These are phyloP conservation scores for Liolophura sinensis DNA, from an alignment of 1,140 invertebrate species.

Conservation along the genomic window DNA sequence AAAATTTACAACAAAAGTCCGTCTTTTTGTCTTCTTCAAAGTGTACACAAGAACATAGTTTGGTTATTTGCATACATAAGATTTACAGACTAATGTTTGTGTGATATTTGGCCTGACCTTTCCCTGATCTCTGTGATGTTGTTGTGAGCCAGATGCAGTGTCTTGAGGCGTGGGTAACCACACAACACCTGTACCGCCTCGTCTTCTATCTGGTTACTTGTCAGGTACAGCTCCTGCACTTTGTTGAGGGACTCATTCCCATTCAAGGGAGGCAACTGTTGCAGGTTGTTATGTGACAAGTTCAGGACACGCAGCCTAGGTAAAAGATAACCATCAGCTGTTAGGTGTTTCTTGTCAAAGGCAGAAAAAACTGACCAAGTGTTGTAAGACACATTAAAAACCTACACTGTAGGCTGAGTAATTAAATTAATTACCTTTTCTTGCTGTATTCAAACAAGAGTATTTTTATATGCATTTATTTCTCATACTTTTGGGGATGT, in stretches of 20 bases:
- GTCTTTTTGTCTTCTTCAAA: not conserved
- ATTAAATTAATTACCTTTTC: too few species aligned
- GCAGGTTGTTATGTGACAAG: constrained; percentile 41
- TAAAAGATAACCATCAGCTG: too few species aligned
- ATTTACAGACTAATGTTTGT: not conserved
- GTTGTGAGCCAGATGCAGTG: constrained; percentile 54
- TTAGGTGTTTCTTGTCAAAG: too few species aligned
- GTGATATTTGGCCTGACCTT: constrained; percentile 26
- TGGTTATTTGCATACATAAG: not conserved
- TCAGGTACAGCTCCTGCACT: constrained; percentile 54
- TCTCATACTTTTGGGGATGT: too few species aligned
- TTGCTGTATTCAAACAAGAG: too few species aligned
- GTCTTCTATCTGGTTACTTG: constrained; percentile 51
- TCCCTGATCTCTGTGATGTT: constrained; percentile 47
- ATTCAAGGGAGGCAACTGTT: constrained; percentile 41
- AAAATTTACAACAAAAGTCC: not conserved
- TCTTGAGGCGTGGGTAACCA: constrained; percentile 46
- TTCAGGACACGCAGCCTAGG: constrained; percentile 47
- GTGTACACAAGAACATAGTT: not conserved
- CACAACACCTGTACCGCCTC: constrained; percentile 43
- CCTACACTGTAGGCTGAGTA: too few species aligned
- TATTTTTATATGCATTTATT: too few species aligned
- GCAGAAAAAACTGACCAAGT: too few species aligned
- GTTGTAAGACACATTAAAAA: too few species aligned
- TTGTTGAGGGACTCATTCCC: constrained; percentile 50